Percentiles rank a stretch among this genome's conserved stretches.
Conservation (phyloP, 1,140 invertebrate genomes). For the Lucilia sericata region DNA sequence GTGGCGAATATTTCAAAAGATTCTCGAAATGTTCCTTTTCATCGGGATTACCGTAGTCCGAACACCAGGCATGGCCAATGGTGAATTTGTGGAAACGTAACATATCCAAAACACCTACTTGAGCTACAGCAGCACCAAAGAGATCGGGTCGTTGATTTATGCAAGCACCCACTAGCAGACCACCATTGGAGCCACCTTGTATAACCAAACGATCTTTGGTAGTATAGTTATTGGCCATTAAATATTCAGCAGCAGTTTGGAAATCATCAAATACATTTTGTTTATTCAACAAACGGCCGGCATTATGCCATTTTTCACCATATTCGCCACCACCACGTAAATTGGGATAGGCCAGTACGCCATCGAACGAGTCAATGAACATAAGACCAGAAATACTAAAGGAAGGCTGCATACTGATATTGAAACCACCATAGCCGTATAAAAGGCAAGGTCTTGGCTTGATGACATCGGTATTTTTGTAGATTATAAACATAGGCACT, state of each 20-base stretch:
- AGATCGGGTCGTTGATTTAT: slow-evolving; percentile 96
- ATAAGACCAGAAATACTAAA: slow-evolving; percentile 76
- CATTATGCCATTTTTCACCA: slow-evolving; percentile 97
- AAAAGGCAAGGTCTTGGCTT: slow-evolving; percentile 80
- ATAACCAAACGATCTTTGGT: slow-evolving; percentile 82
- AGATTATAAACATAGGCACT: slow-evolving; percentile 97
- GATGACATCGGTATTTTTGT: slow-evolving; percentile 76
- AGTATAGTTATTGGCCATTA: slow-evolving; percentile 88
- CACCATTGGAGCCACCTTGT: slow-evolving; percentile 97
- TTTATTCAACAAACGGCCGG: slow-evolving; percentile 90
- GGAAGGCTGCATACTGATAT: slow-evolving; percentile 88
- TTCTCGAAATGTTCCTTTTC: slow-evolving; percentile 89
- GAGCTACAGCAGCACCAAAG: slow-evolving; percentile 89
- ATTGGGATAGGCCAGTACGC: slow-evolving; percentile 92
- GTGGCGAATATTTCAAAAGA: slow-evolving; percentile 92
- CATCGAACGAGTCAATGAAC: slow-evolving; percentile 91
- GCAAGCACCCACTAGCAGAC: slow-evolving; percentile 91
- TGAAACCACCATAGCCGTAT: slow-evolving; percentile 98
- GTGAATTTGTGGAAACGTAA: slow-evolving; percentile 98
- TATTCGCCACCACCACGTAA: slow-evolving; percentile 98
- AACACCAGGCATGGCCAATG: slow-evolving; percentile 95
- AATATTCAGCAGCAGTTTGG: slow-evolving; percentile 90
- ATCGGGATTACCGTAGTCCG: slow-evolving; percentile 95
- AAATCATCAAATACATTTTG: slow-evolving; percentile 99
- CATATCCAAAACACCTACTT: slow-evolving; percentile 98